Evolutionary conservation across 1,140 invertebrate genomes (phyloP).

Genomic region (Asbolus verrucosus): DNA sequence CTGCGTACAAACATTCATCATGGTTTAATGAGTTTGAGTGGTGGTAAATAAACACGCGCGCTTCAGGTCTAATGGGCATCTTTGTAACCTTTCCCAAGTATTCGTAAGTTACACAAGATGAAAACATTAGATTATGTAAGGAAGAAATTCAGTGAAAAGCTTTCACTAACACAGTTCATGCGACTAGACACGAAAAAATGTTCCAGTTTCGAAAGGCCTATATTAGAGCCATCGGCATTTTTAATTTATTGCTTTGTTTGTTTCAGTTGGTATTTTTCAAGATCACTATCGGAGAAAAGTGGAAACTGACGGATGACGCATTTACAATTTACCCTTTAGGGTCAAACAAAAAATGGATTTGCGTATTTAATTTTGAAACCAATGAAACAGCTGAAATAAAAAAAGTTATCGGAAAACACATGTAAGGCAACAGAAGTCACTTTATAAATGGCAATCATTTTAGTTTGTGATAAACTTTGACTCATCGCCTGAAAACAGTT

Average conservation of each 20-base stretch:
- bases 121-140: slow-evolving; percentile 54
- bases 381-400: too few species aligned
- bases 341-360: too few species aligned
- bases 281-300: too few species aligned
- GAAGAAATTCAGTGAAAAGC: slow-evolving; percentile 57
- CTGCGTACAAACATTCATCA: too few species aligned
- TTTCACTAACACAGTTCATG: slow-evolving; percentile 48
- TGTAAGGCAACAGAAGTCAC: too few species aligned
- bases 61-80: background rate
- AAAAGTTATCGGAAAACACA: too few species aligned
- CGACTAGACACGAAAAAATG: slow-evolving; percentile 13
- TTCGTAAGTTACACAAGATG: slow-evolving; percentile 53
- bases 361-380: too few species aligned
- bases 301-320: too few species aligned
- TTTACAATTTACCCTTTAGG: too few species aligned
- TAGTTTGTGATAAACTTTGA: too few species aligned
- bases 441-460: too few species aligned
- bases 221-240: slow-evolving; percentile 7
- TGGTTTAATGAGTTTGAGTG: background rate
- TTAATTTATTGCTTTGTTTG: slow-evolving; percentile 32
- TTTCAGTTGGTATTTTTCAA: slow-evolving; percentile 12
- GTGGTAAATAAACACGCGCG: slow-evolving; percentile 5
- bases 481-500: too few species aligned
- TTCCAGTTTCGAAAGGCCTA: slow-evolving; percentile 17
- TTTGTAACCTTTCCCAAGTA: slow-evolving; percentile 24